Conservation (phyloP, 2,113 vertebrate genomes). For the Piprites chloris region DNA sequence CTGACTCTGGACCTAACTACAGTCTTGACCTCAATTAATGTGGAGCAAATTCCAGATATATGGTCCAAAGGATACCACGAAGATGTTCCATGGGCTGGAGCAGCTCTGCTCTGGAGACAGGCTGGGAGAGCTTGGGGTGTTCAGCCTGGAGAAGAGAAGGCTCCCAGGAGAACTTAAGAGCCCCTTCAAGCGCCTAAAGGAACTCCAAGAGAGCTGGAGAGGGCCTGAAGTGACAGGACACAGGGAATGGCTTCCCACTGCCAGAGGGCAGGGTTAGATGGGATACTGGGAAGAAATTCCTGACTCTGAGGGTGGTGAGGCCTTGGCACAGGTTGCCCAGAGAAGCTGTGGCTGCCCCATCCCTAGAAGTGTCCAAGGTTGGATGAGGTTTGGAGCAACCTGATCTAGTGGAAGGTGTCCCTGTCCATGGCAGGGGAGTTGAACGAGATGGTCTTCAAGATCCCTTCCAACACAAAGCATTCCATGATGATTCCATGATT, state of each 20-base stretch:
- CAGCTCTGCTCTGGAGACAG: background rate
- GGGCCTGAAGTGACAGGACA: background rate
- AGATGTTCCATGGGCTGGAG: background rate
- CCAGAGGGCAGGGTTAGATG: background rate
- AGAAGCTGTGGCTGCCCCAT: background rate
- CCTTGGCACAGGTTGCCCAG: background rate
- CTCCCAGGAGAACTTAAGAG: background rate
- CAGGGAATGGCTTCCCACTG: background rate
- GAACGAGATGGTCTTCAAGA: background rate
- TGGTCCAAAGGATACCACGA: background rate
- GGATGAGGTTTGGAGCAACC: background rate
- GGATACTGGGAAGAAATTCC: background rate
- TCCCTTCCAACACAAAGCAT: background rate
- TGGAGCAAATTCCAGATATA: accelerated
- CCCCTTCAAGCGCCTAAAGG: background rate
- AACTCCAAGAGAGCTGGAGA: background rate
- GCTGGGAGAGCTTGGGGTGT: background rate
- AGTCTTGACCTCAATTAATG: background rate
- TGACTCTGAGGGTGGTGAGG: background rate
- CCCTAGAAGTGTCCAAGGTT: background rate
- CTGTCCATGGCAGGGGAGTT: background rate
- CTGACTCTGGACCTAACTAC: background rate
- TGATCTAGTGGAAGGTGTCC: background rate
- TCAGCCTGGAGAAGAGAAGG: background rate
- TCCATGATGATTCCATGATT: background rate